Percentiles rank a stretch among this genome's conserved stretches.
Conservation (phyloP, 2,113 vertebrate species). For the Sarotherodon lohbergeri region DNA sequence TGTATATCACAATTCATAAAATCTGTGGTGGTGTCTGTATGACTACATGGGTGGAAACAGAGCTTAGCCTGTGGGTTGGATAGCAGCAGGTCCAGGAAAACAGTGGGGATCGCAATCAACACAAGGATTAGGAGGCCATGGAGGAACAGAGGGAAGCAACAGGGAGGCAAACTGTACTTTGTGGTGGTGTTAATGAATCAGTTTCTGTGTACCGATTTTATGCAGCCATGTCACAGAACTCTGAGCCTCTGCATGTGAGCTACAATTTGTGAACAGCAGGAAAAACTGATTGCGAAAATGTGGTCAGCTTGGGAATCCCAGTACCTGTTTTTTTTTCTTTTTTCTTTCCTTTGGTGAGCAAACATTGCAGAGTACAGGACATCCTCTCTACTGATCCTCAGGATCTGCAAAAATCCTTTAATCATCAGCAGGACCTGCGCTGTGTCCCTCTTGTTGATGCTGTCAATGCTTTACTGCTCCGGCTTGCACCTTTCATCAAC, state of each 20-base stretch:
- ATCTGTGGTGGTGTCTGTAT: neutral
- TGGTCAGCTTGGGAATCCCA: neutral
- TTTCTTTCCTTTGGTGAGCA: neutral
- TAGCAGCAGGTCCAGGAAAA: constrained; percentile 11
- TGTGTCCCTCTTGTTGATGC: constrained; percentile 22
- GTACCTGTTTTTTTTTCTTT: neutral
- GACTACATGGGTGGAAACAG: neutral
- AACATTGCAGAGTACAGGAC: neutral
- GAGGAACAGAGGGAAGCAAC: neutral
- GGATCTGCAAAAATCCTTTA: constrained; percentile 52
- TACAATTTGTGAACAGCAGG: neutral
- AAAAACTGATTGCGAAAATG: neutral
- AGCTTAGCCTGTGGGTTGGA: constrained; percentile 5
- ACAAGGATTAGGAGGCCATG: neutral
- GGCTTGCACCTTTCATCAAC: constrained; percentile 1
- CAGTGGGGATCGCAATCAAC: neutral
- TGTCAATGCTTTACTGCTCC: constrained; percentile 20
- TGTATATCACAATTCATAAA: neutral
- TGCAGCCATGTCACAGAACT: neutral
- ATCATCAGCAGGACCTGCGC: constrained; percentile 17
- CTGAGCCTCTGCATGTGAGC: neutral
- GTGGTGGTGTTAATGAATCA: neutral
- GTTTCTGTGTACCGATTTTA: neutral
- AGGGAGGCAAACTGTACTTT: neutral
- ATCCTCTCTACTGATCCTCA: constrained; percentile 20